A percentile compares a stretch with the other conserved stretches of the same genome.
phyloP scores from a whole-genome alignment of 2,888 invertebrate species.

The Stratiomys singularior region DNA sequence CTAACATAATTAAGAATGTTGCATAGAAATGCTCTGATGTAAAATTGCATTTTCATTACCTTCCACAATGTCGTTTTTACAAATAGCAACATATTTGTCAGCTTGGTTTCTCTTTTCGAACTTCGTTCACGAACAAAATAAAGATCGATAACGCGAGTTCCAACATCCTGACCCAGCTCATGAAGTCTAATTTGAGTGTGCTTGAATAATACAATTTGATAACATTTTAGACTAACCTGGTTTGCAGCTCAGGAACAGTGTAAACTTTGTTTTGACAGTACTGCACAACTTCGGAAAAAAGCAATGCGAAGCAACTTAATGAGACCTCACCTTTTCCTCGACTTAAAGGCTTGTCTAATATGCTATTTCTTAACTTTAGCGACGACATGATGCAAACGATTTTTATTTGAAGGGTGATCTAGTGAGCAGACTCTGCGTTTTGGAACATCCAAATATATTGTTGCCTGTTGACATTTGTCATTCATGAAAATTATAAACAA shows the following conservation, averaged over 20 bases:
- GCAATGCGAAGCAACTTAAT: conserved; percentile 89
- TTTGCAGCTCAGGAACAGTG: conserved; percentile 94
- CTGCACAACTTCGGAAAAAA: conserved; percentile 98
- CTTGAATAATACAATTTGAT: no score
- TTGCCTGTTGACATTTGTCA: no score
- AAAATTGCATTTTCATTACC: conserved; percentile 69
- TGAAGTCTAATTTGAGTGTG: conserved; percentile 91
- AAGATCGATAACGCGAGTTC: conserved; percentile 90
- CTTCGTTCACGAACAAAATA: conserved; percentile 93
- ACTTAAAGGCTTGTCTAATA: conserved; percentile 90
- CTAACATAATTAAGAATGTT: conserved; percentile 64
- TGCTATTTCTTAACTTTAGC: conserved; percentile 66
- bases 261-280: conserved; percentile 97
- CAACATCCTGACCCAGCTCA: conserved; percentile 95
- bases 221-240: conserved; percentile 73
- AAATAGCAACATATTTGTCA: conserved; percentile 93
- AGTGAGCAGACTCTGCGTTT: no score
- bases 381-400: no score
- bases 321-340: conserved; percentile 94
- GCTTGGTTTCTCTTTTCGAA: conserved; percentile 93
- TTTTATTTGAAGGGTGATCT: no score
- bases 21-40: background rate
- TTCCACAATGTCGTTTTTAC: conserved; percentile 98
- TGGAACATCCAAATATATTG: background rate
- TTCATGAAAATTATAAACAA: no score